Conservation (phyloP, 2,113 vertebrate species). For the Theristicus caerulescens region DNA sequence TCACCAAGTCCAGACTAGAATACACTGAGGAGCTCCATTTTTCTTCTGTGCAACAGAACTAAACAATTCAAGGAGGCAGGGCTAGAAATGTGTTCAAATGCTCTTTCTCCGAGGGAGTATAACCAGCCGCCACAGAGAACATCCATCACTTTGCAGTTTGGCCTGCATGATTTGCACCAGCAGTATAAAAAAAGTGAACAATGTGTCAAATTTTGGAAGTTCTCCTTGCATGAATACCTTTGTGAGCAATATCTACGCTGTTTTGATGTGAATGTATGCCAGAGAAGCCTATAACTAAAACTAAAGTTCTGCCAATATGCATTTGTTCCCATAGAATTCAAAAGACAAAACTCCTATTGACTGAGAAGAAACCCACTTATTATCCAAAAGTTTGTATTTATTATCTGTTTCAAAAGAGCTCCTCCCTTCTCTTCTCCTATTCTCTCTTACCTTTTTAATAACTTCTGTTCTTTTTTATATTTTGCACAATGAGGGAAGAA, state of each 20-base stretch:
- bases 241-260: neutral
- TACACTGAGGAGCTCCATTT: neutral
- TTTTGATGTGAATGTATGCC: neutral
- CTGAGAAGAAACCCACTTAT: neutral
- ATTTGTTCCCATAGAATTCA: neutral
- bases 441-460: neutral
- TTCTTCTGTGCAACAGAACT: neutral
- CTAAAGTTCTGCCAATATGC: neutral
- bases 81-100: neutral
- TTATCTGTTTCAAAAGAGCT: neutral
- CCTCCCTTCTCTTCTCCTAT: neutral
- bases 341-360: neutral
- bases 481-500: neutral
- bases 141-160: neutral
- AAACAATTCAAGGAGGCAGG: neutral
- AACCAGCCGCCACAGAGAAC: neutral
- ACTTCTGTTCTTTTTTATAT: neutral
- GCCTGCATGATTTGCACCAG: neutral
- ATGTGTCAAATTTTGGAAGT: neutral
- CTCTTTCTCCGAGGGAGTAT: neutral
- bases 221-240: neutral
- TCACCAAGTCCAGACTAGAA: neutral
- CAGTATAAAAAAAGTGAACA: neutral
- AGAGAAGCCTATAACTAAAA: neutral
- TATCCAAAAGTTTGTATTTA: neutral